Conservation (phyloP, 2,797 vertebrate species). For the Macropus fuliginosus region DNA sequence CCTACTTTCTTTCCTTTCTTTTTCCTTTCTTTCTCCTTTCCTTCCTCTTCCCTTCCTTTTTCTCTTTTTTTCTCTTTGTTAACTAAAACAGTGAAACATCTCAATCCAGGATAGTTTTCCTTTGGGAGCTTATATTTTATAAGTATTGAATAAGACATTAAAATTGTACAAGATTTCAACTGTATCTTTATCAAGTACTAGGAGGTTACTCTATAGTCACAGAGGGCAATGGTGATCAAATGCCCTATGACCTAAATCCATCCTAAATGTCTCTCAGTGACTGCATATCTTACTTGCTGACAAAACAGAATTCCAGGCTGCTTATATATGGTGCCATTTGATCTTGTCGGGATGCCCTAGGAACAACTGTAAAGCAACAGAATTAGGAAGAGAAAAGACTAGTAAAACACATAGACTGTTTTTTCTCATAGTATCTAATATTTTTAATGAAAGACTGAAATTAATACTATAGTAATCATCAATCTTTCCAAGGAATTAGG, state of each 20-base stretch:
- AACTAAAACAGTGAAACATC: background rate
- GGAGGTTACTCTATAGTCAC: slow-evolving; percentile 21
- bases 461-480: background rate
- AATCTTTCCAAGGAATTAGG: background rate
- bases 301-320: slow-evolving; percentile 7
- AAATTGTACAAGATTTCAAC: background rate
- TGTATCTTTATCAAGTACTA: background rate
- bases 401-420: slow-evolving; percentile 27
- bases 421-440: slow-evolving; percentile 12
- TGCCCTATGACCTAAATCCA: background rate
- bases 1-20: background rate
- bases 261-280: background rate
- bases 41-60: background rate
- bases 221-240: slow-evolving; percentile 34
- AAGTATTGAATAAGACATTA: slow-evolving; percentile 28
- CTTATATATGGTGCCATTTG: slow-evolving; percentile 10
- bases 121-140: background rate
- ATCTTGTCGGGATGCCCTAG: background rate
- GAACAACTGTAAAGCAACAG: slow-evolving; percentile 20
- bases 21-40: background rate
- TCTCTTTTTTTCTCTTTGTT: background rate
- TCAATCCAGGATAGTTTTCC: background rate
- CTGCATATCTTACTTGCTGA: background rate
- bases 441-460: slow-evolving; percentile 48
- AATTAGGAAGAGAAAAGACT: background rate